phyloP scores from a whole-genome alignment of 1,140 invertebrate species.

The Brachionus rubens region DNA sequence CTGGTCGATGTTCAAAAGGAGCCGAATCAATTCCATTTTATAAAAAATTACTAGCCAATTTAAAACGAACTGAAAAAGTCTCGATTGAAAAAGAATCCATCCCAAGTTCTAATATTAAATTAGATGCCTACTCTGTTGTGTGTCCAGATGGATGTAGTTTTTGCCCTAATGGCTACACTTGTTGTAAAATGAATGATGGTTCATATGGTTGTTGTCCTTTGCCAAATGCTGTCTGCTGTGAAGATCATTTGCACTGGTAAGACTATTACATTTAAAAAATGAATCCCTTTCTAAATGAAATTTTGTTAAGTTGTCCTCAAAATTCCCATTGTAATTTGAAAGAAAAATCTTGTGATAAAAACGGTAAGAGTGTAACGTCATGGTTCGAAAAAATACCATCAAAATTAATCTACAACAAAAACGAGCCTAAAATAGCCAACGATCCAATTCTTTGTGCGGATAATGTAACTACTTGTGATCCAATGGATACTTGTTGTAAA shows the following conservation, averaged over 20 bases:
- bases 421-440: not conserved
- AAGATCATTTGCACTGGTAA: constrained; percentile 53
- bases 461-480: constrained; percentile 29
- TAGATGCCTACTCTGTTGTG: constrained; percentile 22
- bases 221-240: constrained; percentile 51
- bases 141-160: constrained; percentile 38
- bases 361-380: not conserved
- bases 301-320: constrained; percentile 2
- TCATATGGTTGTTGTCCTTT: constrained; percentile 39
- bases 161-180: constrained; percentile 32
- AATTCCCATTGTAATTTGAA: constrained; percentile 25
- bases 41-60: constrained; percentile 9
- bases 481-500: constrained; percentile 43
- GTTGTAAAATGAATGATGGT: constrained; percentile 40
- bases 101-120: constrained; percentile 48
- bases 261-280: not conserved
- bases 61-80: not conserved
- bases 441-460: constrained; percentile 31
- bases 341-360: constrained; percentile 17
- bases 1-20: constrained; percentile 48
- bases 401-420: constrained; percentile 20
- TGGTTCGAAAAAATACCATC: constrained; percentile 43
- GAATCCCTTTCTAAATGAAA: not conserved
- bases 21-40: constrained; percentile 17
- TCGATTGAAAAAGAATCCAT: not conserved